Percentiles rank a stretch among this genome's conserved stretches.
Evolutionary conservation across 2,113 vertebrate genomes (phyloP).

Genomic region (Passer domesticus): DNA sequence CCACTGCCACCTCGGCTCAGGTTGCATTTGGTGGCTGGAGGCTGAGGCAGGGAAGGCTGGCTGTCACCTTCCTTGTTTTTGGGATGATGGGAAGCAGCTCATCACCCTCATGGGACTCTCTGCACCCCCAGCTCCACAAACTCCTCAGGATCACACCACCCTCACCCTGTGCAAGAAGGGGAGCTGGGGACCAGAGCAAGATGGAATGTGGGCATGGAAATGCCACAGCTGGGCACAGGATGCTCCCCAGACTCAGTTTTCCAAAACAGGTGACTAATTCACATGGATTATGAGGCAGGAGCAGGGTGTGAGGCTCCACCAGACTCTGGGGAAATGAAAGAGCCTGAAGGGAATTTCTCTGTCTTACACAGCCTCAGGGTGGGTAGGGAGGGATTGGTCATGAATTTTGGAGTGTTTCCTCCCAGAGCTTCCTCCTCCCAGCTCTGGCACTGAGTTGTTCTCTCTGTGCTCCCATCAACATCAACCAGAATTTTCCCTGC

Average conservation of each 20-base stretch:
- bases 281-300: accelerated
- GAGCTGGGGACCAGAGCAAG: background rate
- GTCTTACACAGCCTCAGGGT: background rate
- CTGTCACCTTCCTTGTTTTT: background rate
- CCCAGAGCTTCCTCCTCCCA: background rate
- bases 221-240: background rate
- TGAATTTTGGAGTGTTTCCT: background rate
- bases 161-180: background rate
- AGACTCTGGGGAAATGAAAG: background rate
- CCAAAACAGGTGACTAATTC: background rate
- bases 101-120: accelerated
- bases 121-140: background rate
- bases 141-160: background rate
- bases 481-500: background rate
- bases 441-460: background rate
- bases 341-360: background rate
- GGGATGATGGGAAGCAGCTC: background rate
- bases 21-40: background rate
- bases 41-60: background rate
- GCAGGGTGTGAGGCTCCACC: background rate
- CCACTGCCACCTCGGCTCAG: background rate
- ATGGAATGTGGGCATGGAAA: background rate
- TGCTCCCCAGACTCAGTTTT: background rate
- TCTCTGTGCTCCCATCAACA: background rate
- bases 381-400: background rate